Percentiles rank a stretch among this genome's conserved stretches.
These are phyloP conservation scores for Pelecanoides urinatrix DNA, from an alignment of 2,113 vertebrate genomes.

Conservation along the genomic window DNA sequence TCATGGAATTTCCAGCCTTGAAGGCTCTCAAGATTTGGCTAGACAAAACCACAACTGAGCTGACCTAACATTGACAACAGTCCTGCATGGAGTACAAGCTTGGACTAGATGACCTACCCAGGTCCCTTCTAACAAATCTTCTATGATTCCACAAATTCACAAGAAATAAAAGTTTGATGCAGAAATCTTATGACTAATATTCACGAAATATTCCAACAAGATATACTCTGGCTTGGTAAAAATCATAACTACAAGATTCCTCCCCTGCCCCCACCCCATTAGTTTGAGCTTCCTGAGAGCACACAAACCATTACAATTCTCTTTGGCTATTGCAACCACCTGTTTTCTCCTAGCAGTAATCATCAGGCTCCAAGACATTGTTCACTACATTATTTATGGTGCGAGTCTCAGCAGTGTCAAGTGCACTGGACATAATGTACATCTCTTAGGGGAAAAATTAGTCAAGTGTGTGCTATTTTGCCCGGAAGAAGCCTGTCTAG, in stretches of 20 bases:
- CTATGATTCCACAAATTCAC: not conserved
- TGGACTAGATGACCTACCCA: not conserved
- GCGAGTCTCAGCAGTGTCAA: not conserved
- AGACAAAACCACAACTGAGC: not conserved
- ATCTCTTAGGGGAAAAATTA: not conserved
- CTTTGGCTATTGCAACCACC: not conserved
- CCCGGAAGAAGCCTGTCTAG: not conserved
- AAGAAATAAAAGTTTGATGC: not conserved
- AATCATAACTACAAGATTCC: not conserved
- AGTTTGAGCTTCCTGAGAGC: not conserved
- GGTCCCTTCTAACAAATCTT: not conserved
- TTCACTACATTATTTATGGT: not conserved
- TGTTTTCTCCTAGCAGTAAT: not conserved
- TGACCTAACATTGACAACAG: not conserved
- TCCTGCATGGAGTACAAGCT: not conserved
- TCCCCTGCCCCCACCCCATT: fast-evolving
- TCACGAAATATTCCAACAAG: not conserved
- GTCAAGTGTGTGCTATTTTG: not conserved
- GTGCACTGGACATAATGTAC: not conserved
- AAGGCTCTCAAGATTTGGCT: not conserved
- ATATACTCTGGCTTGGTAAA: not conserved
- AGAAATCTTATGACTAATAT: not conserved
- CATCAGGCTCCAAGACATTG: not conserved
- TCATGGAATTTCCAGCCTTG: not conserved
- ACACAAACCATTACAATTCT: not conserved